Evolutionary conservation across 2,113 vertebrate genomes (phyloP), one percentile per base, ranked within the genome.

Genomic region (Perca schrenkii): DNA sequence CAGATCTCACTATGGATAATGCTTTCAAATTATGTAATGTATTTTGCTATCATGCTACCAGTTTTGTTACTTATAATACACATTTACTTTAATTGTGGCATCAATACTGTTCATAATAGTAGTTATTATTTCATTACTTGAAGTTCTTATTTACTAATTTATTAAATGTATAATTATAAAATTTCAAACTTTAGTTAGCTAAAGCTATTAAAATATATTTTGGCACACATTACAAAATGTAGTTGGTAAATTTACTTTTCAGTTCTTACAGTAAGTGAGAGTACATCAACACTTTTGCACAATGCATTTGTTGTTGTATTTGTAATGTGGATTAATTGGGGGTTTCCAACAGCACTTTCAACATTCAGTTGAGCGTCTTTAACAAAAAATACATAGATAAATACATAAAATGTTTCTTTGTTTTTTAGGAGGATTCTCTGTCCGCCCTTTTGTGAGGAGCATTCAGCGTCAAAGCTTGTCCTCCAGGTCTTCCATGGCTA

Each of bases 381-480:
- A 52, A 74, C 34, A 43, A 43, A 2, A 10, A 43, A 43, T 43
- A 11, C 40, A 43, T 43, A 43, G 10, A 43, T 43, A 43, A 43
- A 43, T 43, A 43, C 40, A 76, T 34, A 34, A 6, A 76, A 83
- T 56, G 1, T 70, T 63, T 74, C 0, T 47, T 57, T 76, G 8
- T 69, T 80, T 83, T 43, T 43, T 40, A 98, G 98, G 98, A 85
- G 98, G 98, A 40, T 99, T 99, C 94, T 99, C 98, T 0, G 96
- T 97, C 8, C 97, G 98, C 0, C 98, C 98, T 0, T 99, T 99
- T 31, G 98, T 99, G 73, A 95, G 98, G 83, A 99, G 98, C 43
- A 98, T 99, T 52, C 98, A 99, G 31, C 97, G 96, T 14, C 98
- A 99, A 95, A 99, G 97, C 89, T 78, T 96, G 87, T 99, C 97